These are phyloP conservation scores for Heliconius nattereri DNA, from an alignment of 1,140 invertebrate species.

Conservation along the genomic window DNA sequence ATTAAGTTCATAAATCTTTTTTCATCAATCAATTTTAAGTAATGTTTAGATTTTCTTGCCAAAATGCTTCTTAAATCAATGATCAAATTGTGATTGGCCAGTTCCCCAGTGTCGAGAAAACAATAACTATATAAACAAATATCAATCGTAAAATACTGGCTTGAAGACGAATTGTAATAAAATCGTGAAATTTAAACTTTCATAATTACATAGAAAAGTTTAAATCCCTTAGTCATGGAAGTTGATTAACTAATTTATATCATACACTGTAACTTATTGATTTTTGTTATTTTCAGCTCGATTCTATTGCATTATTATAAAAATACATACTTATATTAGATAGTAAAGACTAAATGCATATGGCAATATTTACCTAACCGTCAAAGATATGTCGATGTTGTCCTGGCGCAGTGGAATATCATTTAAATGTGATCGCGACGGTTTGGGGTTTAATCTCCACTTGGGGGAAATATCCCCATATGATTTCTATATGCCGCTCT, in stretches of 20 bases:
- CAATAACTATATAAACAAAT: no score
- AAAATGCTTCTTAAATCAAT: background rate
- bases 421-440: no score
- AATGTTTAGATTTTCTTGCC: background rate
- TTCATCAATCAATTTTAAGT: no score
- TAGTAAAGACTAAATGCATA: no score
- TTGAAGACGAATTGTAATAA: background rate
- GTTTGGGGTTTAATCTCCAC: no score
- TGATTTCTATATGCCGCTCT: no score
- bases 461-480: no score
- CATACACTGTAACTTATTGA: constrained; percentile 3
- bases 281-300: constrained; percentile 1
- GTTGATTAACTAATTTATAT: background rate
- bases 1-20: no score
- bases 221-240: background rate
- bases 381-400: no score
- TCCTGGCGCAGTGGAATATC: no score
- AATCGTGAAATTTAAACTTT: background rate
- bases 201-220: background rate
- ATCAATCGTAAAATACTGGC: background rate
- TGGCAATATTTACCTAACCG: no score
- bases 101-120: background rate
- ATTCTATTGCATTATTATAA: constrained; percentile 4
- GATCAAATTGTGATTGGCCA: no score
- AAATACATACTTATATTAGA: background rate